Evolutionary conservation across 1,140 invertebrate genomes (phyloP).

Genomic region (Drosophila arawakana): DNA sequence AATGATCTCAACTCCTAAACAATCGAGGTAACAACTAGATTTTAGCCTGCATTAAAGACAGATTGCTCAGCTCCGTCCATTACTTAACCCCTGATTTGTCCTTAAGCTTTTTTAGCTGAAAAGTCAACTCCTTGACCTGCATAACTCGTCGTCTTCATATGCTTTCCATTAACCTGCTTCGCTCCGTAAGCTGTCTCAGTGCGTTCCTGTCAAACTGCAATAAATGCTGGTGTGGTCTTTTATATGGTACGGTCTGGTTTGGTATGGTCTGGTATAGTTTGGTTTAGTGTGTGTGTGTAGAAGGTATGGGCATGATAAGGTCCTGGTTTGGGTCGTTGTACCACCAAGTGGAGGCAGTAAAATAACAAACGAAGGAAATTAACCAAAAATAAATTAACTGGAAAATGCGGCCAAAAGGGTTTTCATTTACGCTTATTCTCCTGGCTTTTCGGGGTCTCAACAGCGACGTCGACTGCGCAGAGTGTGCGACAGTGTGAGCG

Average conservation of each 20-base stretch:
- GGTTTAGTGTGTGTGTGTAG: not conserved
- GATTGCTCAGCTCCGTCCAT: not conserved
- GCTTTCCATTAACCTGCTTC: constrained; percentile 38
- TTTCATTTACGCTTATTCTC: constrained; percentile 40
- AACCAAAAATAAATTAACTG: constrained; percentile 81
- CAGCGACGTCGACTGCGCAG: constrained; percentile 17
- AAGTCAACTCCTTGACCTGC: constrained; percentile 13
- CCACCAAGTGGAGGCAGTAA: constrained; percentile 57
- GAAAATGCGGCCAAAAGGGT: constrained; percentile 59
- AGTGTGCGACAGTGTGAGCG: not conserved
- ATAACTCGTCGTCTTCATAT: constrained; percentile 18
- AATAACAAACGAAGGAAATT: constrained; percentile 80
- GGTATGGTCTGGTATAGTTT: not conserved
- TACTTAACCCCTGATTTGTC: not conserved
- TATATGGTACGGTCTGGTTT: constrained; percentile 5
- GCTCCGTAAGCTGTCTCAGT: constrained; percentile 30
- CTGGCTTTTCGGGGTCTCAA: constrained; percentile 43
- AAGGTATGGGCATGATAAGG: not conserved
- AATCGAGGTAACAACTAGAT: no score
- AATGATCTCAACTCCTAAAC: no score
- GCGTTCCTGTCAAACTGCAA: constrained; percentile 75
- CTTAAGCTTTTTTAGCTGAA: not conserved
- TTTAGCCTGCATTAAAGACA: not conserved
- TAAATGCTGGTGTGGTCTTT: constrained; percentile 48
- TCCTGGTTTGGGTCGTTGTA: constrained; percentile 5